Conservation (phyloP, 2,113 vertebrate genomes). For the Rhipidura dahli region DNA sequence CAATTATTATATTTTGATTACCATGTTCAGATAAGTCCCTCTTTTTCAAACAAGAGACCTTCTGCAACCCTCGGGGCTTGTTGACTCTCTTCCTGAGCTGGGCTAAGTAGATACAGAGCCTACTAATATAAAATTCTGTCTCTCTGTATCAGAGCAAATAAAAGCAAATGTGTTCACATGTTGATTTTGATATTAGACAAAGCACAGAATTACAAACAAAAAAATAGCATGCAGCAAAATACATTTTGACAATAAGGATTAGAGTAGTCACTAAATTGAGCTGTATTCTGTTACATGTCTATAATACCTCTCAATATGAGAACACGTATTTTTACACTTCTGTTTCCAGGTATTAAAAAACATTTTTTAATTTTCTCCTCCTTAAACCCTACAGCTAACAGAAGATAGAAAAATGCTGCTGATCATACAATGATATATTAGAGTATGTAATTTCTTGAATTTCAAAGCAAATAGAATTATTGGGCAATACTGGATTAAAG, state of each 20-base stretch:
- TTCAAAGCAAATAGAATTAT: neutral
- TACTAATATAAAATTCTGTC: neutral
- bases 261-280: neutral
- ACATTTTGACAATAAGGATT: neutral
- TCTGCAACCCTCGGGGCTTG: neutral
- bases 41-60: neutral
- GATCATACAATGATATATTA: neutral
- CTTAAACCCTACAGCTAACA: neutral
- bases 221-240: neutral
- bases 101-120: neutral
- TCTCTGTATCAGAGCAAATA: neutral
- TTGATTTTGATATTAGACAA: neutral
- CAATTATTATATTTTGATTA: neutral
- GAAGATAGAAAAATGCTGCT: neutral
- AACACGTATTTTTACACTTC: neutral
- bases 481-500: neutral
- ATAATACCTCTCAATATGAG: neutral
- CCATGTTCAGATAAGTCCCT: neutral
- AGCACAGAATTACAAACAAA: neutral
- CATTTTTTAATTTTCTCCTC: neutral
- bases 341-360: neutral
- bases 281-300: neutral
- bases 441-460: neutral
- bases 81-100: neutral
- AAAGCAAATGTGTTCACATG: neutral